These are phyloP conservation scores for Sus scrofa DNA, from an alignment of 2,113 vertebrate species.

Conservation along the genomic window DNA sequence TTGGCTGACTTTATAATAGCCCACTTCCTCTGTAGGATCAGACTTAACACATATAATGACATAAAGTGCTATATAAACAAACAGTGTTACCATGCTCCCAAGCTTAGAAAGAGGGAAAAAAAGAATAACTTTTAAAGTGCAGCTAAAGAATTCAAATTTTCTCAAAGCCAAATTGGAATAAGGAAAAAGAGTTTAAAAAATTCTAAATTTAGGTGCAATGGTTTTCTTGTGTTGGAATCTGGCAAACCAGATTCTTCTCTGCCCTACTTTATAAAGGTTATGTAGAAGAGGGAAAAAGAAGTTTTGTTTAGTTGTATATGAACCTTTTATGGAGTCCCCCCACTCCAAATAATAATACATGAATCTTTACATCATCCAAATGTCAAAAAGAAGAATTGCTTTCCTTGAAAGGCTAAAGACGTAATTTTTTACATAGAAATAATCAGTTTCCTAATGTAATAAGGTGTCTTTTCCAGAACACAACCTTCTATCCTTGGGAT, in stretches of 20 bases:
- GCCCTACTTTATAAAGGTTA: slow-evolving; percentile 67
- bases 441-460: not conserved
- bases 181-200: slow-evolving; percentile 51
- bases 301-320: not conserved
- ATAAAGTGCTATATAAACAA: slow-evolving; percentile 53
- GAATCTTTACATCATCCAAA: not conserved
- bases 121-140: slow-evolving; percentile 49
- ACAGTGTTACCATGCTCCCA: not conserved
- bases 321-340: not conserved
- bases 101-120: not conserved
- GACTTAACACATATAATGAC: slow-evolving; percentile 47
- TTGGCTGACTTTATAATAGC: slow-evolving; percentile 14
- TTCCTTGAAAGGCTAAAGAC: slow-evolving; percentile 46
- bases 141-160: slow-evolving; percentile 62
- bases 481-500: not conserved
- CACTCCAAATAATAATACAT: not conserved
- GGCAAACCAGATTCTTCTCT: slow-evolving; percentile 55
- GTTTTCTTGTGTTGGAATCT: slow-evolving; percentile 62
- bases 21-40: slow-evolving; percentile 40
- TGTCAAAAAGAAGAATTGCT: not conserved
- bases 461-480: not conserved
- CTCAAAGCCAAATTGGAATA: slow-evolving; percentile 77
- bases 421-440: slow-evolving; percentile 30
- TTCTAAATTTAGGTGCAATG: slow-evolving; percentile 76
- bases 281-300: not conserved